A percentile compares a stretch with the other conserved stretches of the same genome.
phyloP scores from a whole-genome alignment of 2,888 invertebrate species.

The Xestia c-nigrum region DNA sequence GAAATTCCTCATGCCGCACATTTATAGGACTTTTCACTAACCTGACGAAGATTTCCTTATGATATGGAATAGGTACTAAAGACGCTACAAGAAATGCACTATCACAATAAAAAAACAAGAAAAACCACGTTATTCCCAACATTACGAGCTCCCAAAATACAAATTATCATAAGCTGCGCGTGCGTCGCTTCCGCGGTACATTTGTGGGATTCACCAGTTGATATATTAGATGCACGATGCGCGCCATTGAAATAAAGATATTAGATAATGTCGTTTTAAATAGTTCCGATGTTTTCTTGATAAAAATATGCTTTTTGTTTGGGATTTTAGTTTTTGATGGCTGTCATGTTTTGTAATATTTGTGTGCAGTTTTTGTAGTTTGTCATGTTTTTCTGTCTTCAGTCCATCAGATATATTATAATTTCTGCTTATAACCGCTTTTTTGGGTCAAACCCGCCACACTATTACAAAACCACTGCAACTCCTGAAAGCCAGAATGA shows the following conservation, averaged over 20 bases:
- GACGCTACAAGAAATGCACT: conserved; percentile 1
- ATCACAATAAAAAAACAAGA: conserved; percentile 25
- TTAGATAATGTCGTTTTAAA: conserved; percentile 73
- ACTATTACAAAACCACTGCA: not conserved
- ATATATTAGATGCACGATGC: conserved; percentile 60
- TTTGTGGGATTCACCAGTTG: conserved; percentile 63
- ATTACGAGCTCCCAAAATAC: conserved; percentile 65
- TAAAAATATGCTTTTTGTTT: conserved; percentile 52
- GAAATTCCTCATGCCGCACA: not conserved
- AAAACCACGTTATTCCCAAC: conserved; percentile 45
- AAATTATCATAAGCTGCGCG: conserved; percentile 65
- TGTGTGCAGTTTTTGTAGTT: not conserved
- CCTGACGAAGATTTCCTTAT: not conserved
- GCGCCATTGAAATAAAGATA: conserved; percentile 71
- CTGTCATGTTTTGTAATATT: conserved; percentile 10
- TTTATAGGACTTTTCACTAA: not conserved
- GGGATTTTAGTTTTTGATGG: conserved; percentile 49
- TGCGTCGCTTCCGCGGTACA: conserved; percentile 62
- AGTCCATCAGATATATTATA: too few relatives aligned
- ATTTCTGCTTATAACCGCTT: not conserved
- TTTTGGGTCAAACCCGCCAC: not conserved
- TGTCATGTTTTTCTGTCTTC: too few relatives aligned
- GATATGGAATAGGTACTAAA: not conserved
- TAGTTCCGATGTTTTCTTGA: conserved; percentile 57
- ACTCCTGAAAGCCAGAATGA: not conserved